phyloP scores from a whole-genome alignment of 1,140 invertebrate genomes.

The Achroia grisella region DNA sequence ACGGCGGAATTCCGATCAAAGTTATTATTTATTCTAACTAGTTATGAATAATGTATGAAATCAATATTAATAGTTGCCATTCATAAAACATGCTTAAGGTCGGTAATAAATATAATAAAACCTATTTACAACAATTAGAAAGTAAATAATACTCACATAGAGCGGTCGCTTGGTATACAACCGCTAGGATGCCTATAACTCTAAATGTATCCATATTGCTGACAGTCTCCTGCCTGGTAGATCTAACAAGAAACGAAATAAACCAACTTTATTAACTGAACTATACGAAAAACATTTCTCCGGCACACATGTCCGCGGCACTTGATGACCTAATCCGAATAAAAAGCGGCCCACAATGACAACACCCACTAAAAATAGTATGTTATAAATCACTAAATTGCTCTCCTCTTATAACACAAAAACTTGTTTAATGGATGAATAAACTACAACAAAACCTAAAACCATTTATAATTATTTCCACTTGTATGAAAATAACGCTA shows the following conservation, averaged over 20 bases:
- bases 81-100: too few relatives aligned
- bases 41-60: too few relatives aligned
- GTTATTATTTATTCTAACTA: too few relatives aligned
- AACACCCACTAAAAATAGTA: slow-evolving; percentile 72
- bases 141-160: slow-evolving; percentile 54
- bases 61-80: too few relatives aligned
- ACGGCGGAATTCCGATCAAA: too few relatives aligned
- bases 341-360: slow-evolving; percentile 60
- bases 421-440: slow-evolving; percentile 18
- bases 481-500: slow-evolving; percentile 26
- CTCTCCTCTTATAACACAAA: slow-evolving; percentile 32
- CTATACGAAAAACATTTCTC: slow-evolving; percentile 47
- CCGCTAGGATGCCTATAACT: slow-evolving; percentile 51
- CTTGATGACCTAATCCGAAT: slow-evolving; percentile 70
- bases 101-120: not conserved
- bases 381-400: slow-evolving; percentile 33
- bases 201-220: slow-evolving; percentile 56
- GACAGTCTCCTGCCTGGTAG: slow-evolving; percentile 36
- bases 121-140: slow-evolving; percentile 9
- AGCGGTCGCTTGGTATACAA: slow-evolving; percentile 47
- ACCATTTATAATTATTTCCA: slow-evolving; percentile 25
- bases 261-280: slow-evolving; percentile 32
- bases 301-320: slow-evolving; percentile 65
- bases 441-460: slow-evolving; percentile 24
- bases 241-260: slow-evolving; percentile 65